Conservation (phyloP, 2,888 invertebrate genomes). For the Axea sp. region DNA sequence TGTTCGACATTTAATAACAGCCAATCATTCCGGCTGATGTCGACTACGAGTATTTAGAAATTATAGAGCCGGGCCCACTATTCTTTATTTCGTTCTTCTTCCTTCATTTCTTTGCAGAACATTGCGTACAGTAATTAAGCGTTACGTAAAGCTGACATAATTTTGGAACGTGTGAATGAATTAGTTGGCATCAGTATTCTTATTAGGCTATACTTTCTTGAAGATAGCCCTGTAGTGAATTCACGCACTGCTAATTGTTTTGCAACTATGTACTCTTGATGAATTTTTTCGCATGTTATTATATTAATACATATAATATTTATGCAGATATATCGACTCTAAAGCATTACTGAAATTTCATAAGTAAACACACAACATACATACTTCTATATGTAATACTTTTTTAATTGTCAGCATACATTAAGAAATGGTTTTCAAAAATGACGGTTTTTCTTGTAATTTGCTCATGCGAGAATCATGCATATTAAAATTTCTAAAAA, state of each 20-base stretch:
- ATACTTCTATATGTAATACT: too few species aligned
- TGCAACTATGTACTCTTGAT: conserved; percentile 7
- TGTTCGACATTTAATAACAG: conserved; percentile 7
- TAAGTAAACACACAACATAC: too few species aligned
- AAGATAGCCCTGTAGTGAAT: conserved; percentile 32
- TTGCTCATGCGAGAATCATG: too few species aligned
- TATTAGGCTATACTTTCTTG: conserved; percentile 23
- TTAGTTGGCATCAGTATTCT: conserved; percentile 33
- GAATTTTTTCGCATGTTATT: too few species aligned
- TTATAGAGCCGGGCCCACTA: neutral
- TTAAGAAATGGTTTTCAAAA: too few species aligned
- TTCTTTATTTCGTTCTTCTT: conserved; percentile 17
- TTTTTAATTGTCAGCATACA: too few species aligned
- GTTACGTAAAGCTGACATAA: conserved; percentile 29
- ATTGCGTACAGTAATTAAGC: conserved; percentile 27
- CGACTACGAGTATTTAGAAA: conserved; percentile 18
- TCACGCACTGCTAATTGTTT: conserved; percentile 7
- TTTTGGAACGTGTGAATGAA: conserved; percentile 50
- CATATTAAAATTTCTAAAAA: too few species aligned
- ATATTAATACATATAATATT: too few species aligned
- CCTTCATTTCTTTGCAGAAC: too few species aligned
- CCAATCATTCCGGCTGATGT: conserved; percentile 6
- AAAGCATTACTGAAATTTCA: too few species aligned
- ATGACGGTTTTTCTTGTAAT: too few species aligned
- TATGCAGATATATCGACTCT: too few species aligned